Base-by-base conservation (phyloP, 2,113 vertebrate genomes). In the Odocoileus hemionus region DNA sequence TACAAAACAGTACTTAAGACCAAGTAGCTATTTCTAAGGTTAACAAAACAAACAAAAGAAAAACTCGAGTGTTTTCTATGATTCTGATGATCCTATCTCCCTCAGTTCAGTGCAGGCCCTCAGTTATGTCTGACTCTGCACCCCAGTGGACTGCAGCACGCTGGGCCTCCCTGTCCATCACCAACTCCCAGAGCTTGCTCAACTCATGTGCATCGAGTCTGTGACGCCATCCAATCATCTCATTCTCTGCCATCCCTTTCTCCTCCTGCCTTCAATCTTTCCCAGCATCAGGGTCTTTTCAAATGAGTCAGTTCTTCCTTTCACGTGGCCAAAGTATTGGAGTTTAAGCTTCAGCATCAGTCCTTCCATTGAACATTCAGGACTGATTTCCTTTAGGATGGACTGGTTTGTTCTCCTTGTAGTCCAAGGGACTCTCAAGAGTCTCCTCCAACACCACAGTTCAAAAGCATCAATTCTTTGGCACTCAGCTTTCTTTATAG, bases 61-160 rank as follows among this genome's bases (percentile, higher is more conserved):
- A 60, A 47, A 3, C 23, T 45, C 50, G 7, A 30, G 11, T 60
- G 12, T 50, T 87, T 86, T 79, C 55, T 79, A 60, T 93, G 19
- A 94, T 52, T 78, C 33, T 83, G n/a, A 64, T 43, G 12, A 47
- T 64, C 7, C 7, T 55, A 19, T 54, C 5, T 25, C 33, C 16
- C 43, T 93, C 39, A 30, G 33, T 39, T 70, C 67, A 70, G 19
- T 70, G 21, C 67, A 36, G 67, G 19, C n/a, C 9, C 10, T 70
- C n/a, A 70, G 67, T 23, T 36, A 70, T 70, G 67, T 70, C 10
- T 0, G 10, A 70, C n/a, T 36, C n/a, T 23, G n/a, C 19, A 36
- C 11, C 10, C n/a, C 67, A 0, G 0, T 70, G n/a, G n/a, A 70
- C n/a, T 36, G n/a, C 19, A 70, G 11, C 19, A 70, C 2, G 5